A percentile compares a stretch with the other conserved stretches of the same genome.
phyloP scores from a whole-genome alignment of 2,797 vertebrate species.

The Alca torda region DNA sequence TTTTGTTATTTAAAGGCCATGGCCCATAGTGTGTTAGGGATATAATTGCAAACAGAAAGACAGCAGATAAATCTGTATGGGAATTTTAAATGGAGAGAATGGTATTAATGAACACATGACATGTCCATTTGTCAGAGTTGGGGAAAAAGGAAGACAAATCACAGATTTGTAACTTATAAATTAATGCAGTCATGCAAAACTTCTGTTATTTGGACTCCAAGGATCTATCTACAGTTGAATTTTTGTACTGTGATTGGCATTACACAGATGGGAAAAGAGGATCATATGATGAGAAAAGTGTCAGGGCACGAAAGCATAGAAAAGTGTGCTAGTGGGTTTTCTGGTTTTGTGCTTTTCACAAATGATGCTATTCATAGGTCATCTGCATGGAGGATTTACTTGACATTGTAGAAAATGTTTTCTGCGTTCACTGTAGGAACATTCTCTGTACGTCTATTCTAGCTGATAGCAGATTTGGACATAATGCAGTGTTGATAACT shows the following conservation, averaged over 20 bases:
- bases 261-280: constrained; percentile 24
- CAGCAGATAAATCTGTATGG: background rate
- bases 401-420: constrained; percentile 21
- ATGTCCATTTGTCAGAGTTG: background rate
- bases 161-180: constrained; percentile 18
- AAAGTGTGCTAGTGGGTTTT: background rate
- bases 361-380: background rate
- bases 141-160: constrained; percentile 13
- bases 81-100: background rate
- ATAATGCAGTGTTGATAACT: background rate
- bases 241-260: constrained; percentile 14
- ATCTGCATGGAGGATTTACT: background rate
- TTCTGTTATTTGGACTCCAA: constrained; percentile 17
- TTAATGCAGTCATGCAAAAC: constrained; percentile 20
- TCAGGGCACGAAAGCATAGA: background rate
- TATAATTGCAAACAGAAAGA: background rate
- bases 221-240: background rate
- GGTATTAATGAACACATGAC: background rate
- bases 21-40: background rate
- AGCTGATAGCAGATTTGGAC: background rate
- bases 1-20: background rate
- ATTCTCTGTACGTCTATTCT: background rate
- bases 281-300: background rate
- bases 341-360: constrained; percentile 23
- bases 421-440: background rate